A percentile compares a stretch with the other conserved stretches of the same genome.
Conservation (phyloP, 2,888 invertebrate genomes). For the Sclerodermus sp. region DNA sequence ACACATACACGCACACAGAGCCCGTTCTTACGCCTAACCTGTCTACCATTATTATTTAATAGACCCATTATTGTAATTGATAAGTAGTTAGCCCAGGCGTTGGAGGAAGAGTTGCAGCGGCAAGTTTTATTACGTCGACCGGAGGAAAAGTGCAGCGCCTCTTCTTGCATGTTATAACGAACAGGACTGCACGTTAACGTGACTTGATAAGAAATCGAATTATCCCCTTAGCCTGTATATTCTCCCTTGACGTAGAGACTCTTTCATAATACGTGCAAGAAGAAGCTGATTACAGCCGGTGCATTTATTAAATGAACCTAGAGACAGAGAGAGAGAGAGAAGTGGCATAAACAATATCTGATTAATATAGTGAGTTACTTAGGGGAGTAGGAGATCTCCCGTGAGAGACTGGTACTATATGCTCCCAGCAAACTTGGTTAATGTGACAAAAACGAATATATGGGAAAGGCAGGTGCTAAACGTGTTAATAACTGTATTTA, state of each 20-base stretch:
- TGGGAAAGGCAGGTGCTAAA: no score
- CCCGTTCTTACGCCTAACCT: constrained; percentile 24
- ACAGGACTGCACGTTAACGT: constrained; percentile 27
- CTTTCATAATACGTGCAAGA: neutral
- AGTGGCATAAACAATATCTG: no score
- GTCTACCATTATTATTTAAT: constrained; percentile 35
- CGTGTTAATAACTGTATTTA: no score
- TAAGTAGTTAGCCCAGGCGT: constrained; percentile 25
- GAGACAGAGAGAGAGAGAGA: no score
- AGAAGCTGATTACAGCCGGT: no score
- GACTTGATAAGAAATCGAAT: constrained; percentile 32
- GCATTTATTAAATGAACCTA: no score
- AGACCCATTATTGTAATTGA: constrained; percentile 38
- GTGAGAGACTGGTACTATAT: no score
- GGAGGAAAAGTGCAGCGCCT: constrained; percentile 11
- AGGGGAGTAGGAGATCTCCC: no score
- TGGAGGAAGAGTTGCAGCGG: constrained; percentile 16
- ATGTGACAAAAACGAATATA: no score
- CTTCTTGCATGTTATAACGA: constrained; percentile 30
- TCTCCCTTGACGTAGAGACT: neutral
- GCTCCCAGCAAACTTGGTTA: no score
- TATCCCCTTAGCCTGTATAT: constrained; percentile 13
- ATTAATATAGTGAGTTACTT: no score
- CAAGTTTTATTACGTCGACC: constrained; percentile 29
- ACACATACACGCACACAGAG: constrained; percentile 16